Evolutionary conservation across 2,888 invertebrate species (phyloP), one percentile per base, ranked within the genome.

Genomic region (Plusia festucae): DNA sequence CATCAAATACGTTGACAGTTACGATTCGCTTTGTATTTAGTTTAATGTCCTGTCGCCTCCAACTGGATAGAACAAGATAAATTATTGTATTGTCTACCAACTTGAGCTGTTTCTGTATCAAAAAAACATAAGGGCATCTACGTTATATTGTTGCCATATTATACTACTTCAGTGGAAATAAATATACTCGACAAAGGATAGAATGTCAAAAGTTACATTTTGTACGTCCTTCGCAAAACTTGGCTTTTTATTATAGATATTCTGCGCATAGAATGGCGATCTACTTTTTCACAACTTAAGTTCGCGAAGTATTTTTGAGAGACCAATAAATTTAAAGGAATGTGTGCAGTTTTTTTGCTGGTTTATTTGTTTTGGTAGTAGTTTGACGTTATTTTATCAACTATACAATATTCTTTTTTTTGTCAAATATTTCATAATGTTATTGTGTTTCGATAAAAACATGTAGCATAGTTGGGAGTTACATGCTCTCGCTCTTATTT

Each of bases 161-260:
- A 66, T 72, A 72, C 58, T 64, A 63, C 64, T 68, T 52, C 61
- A 22, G 60, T 52, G 55, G 34, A 68, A 67, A 71, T 51, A 70
- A 69, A 68, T 56, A 32, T 57, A 65, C 60, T 60, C 53, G 62
- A 68, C 69, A 70, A 71, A 70, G 59, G 68, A 67, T 54, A 76
- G 49, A 71, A 70, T 65, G 65, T 77, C 78, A 78, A 81, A 82
- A 81, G 79, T 78, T 70, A 77, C 71, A 76, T 72, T 79, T 63
- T 60, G 65, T 70, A 55, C 69, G 74, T 76, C 80, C 77, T 82
- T 77, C 70, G 61, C 59, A 67, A 83, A 82, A 80, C 83, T 80
- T 61, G 66, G 70, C 74, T 64, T 78, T 81, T 72, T 73, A 68
- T 61, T 78, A 71, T 76, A 79, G 66, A 56, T 71, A 73, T 71